These are phyloP conservation scores for Ochropleura leucogaster DNA, from an alignment of 2,888 invertebrate genomes.

Conservation along the genomic window DNA sequence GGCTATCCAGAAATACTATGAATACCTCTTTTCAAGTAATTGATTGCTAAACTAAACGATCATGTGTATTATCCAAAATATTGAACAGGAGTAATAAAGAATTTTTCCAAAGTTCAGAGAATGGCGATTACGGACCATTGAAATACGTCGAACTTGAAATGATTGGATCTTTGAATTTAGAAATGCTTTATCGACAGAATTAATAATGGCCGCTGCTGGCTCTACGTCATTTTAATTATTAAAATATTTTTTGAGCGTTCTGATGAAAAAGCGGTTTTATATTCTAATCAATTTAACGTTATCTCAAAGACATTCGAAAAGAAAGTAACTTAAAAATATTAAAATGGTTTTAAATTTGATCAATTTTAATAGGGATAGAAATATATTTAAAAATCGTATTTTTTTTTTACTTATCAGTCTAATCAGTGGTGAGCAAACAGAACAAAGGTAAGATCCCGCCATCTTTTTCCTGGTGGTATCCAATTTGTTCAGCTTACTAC, in stretches of 20 bases:
- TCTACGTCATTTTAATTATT: conserved; percentile 35
- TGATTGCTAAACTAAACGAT: conserved; percentile 20
- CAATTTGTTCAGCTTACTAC: conserved; percentile 1
- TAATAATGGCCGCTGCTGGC: conserved; percentile 42
- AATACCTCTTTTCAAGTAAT: background rate
- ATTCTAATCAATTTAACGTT: conserved; percentile 18
- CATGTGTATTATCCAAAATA: conserved; percentile 34
- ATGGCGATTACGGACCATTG: conserved; percentile 61
- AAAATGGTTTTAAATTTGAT: background rate
- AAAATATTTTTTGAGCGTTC: conserved; percentile 16
- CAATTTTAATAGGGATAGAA: background rate
- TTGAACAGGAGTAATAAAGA: conserved; percentile 46
- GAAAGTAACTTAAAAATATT: background rate
- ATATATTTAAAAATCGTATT: background rate
- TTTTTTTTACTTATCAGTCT: too few relatives aligned
- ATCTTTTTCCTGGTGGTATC: background rate
- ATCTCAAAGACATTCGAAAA: too few relatives aligned
- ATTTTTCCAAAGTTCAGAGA: conserved; percentile 57
- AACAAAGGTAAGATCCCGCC: background rate
- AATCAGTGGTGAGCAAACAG: background rate
- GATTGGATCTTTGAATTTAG: conserved; percentile 63
- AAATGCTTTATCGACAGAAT: conserved; percentile 62
- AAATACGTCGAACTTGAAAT: conserved; percentile 62
- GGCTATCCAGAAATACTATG: background rate
- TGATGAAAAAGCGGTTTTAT: background rate